These are phyloP conservation scores for Cirrhinus molitorella DNA, from an alignment of 2,797 vertebrate species.

Conservation along the genomic window DNA sequence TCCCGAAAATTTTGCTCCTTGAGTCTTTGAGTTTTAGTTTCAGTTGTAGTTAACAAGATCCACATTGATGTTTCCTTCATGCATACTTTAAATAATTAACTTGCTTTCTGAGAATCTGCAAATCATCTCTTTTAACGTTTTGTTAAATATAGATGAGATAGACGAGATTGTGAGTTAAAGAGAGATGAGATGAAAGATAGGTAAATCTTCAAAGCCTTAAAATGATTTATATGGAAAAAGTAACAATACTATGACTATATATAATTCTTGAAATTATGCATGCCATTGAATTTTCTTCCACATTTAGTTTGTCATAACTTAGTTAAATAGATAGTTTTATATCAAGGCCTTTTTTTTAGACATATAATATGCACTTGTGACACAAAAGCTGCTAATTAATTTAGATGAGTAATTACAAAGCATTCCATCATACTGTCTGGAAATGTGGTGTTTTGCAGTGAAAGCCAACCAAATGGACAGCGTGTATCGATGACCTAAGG, in stretches of 20 bases:
- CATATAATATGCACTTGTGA: conserved; percentile 12
- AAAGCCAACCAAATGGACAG: conserved; percentile 24
- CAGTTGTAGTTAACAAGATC: neutral
- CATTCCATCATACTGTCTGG: conserved; percentile 10
- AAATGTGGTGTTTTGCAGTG: conserved; percentile 1
- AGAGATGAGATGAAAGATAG: neutral
- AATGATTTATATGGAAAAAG: neutral
- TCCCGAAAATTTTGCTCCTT: neutral
- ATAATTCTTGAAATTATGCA: neutral
- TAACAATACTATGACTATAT: neutral
- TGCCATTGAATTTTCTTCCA: neutral
- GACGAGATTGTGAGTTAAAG: neutral
- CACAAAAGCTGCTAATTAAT: conserved; percentile 43
- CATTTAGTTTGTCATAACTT: neutral
- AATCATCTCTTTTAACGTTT: neutral
- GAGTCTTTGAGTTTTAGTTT: neutral
- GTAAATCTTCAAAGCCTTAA: neutral
- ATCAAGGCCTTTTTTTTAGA: neutral
- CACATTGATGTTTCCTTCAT: neutral
- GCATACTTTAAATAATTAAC: neutral
- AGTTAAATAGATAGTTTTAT: neutral
- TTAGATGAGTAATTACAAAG: conserved; percentile 30
- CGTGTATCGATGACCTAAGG: conserved; percentile 35
- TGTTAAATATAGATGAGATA: neutral
- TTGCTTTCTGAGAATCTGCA: neutral